Percentiles rank a stretch among this genome's conserved stretches.
Evolutionary conservation across 1,140 invertebrate species (phyloP).

Genomic region (Brachionus paranguensis): DNA sequence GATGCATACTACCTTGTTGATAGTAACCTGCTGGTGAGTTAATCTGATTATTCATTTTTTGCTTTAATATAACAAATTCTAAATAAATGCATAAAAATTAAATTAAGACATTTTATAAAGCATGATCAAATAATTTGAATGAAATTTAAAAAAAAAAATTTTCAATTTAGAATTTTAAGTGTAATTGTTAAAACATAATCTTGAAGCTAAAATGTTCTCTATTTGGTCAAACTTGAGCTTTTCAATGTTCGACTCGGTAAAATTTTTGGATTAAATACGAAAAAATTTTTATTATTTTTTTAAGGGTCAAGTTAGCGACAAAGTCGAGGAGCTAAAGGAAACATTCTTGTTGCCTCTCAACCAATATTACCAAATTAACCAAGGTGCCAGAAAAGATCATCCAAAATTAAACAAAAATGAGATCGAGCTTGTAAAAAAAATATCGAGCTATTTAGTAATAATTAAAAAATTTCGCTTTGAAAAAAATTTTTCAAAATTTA

Average conservation of each 20-base stretch:
- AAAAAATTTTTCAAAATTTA: neutral
- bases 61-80: neutral
- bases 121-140: neutral
- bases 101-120: neutral
- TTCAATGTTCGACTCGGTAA: neutral
- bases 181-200: neutral
- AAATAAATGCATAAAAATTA: neutral
- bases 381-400: neutral
- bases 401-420: slow-evolving; percentile 24
- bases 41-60: slow-evolving; percentile 25
- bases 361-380: neutral
- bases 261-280: neutral
- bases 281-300: neutral
- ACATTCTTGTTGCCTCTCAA: neutral
- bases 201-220: slow-evolving; percentile 2
- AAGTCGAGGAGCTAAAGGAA: neutral
- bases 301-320: neutral
- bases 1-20: neutral
- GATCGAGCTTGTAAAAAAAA: neutral
- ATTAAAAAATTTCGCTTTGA: neutral
- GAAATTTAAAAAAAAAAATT: neutral
- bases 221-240: slow-evolving; percentile 32
- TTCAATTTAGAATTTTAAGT: neutral
- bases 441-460: slow-evolving; percentile 7
- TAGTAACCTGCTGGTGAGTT: neutral